Percentiles rank a stretch among this genome's conserved stretches.
Conservation (phyloP, 2,888 invertebrate species). For the Zaprionus obscuricornis region DNA sequence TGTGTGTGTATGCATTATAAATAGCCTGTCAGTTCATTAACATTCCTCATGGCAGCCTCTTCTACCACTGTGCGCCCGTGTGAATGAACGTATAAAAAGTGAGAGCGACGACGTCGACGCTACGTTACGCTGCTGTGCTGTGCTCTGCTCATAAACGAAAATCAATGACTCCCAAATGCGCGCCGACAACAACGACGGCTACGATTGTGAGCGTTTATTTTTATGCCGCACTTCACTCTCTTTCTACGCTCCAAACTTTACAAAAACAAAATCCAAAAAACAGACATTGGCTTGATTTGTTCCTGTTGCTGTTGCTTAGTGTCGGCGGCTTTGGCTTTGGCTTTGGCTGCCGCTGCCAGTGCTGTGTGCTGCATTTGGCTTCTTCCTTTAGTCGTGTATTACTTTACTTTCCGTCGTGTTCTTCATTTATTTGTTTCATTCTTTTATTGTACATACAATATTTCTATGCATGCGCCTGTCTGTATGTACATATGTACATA, state of each 20-base stretch:
- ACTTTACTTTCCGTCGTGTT: too few relatives aligned
- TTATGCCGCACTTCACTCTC: not conserved
- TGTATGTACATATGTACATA: too few relatives aligned
- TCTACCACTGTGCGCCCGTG: slow-evolving; percentile 69
- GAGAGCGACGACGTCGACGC: slow-evolving; percentile 51
- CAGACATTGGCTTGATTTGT: slow-evolving; percentile 26
- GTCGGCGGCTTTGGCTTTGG: slow-evolving; percentile 19
- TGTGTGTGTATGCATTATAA: too few relatives aligned
- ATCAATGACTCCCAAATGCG: slow-evolving; percentile 74
- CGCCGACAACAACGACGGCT: slow-evolving; percentile 10
- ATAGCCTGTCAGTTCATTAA: not conserved
- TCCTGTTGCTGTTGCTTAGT: slow-evolving; percentile 16
- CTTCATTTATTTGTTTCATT: slow-evolving; percentile 32
- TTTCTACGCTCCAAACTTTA: slow-evolving; percentile 4
- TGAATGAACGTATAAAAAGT: slow-evolving; percentile 77
- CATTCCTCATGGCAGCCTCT: too few relatives aligned
- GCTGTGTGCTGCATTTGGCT: slow-evolving; percentile 21
- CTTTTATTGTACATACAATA: too few relatives aligned
- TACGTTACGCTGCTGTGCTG: too few relatives aligned
- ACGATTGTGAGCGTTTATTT: too few relatives aligned
- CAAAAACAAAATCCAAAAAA: too few relatives aligned
- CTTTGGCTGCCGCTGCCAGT: slow-evolving; percentile 41
- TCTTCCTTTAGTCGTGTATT: slow-evolving; percentile 39
- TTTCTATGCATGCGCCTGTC: too few relatives aligned
- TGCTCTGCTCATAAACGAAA: slow-evolving; percentile 70